phyloP scores from a whole-genome alignment of 2,113 vertebrate genomes.

The Tilapia sparmanii region DNA sequence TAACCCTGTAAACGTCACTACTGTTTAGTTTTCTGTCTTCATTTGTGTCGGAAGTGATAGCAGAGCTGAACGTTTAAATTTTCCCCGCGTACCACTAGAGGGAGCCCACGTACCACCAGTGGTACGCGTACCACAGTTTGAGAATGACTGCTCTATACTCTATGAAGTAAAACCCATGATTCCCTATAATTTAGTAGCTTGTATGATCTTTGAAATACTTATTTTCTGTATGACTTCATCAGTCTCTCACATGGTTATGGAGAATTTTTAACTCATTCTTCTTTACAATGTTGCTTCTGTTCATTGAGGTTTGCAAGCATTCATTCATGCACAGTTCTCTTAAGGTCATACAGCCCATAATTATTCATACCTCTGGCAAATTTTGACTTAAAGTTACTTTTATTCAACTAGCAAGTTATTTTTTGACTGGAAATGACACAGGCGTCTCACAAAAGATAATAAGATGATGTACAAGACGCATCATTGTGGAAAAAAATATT shows the following conservation, averaged over 20 bases:
- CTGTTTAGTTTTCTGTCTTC: background rate
- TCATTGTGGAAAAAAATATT: no score
- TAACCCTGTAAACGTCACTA: background rate
- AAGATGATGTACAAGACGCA: no score
- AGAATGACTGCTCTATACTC: background rate
- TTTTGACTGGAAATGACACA: no score
- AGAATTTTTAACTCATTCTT: background rate
- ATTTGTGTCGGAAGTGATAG: background rate
- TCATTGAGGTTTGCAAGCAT: background rate
- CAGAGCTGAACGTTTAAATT: background rate
- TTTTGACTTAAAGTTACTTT: no score
- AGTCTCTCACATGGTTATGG: background rate
- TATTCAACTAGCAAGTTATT: no score
- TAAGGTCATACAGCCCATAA: no score
- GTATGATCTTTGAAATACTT: background rate
- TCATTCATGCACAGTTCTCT: background rate
- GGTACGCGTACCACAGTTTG: background rate
- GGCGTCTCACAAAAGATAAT: no score
- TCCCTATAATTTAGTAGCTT: background rate
- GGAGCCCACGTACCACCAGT: background rate
- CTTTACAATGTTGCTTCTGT: background rate
- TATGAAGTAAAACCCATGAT: background rate
- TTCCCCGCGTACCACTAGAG: background rate
- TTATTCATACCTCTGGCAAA: no score
- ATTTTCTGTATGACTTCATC: background rate